phyloP scores from a whole-genome alignment of 1,140 invertebrate genomes.

The Eulimnadia texana region DNA sequence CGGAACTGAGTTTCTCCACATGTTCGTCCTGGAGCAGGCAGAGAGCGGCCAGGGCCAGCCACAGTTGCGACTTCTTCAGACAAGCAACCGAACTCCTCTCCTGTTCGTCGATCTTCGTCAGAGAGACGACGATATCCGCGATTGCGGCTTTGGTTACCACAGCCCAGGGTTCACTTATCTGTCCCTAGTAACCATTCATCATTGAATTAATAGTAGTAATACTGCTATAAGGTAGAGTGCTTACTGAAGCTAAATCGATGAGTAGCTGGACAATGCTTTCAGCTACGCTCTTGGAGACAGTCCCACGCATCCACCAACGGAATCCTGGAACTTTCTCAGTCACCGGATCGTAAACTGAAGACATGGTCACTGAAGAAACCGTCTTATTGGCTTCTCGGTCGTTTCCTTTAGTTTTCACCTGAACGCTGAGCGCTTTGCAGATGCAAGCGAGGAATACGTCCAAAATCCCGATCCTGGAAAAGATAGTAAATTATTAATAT shows the following conservation, averaged over 20 bases:
- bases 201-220: too few relatives aligned
- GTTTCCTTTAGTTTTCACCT: conserved; percentile 62
- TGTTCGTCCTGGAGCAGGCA: conserved; percentile 85
- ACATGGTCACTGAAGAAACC: conserved; percentile 1
- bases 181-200: conserved; percentile 47
- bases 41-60: conserved; percentile 82
- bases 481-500: not conserved
- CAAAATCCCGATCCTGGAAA: conserved; percentile 43
- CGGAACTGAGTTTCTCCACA: conserved; percentile 63
- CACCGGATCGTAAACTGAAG: not conserved
- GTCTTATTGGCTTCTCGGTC: conserved; percentile 11
- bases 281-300: conserved; percentile 60
- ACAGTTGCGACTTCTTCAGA: conserved; percentile 65
- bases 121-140: conserved; percentile 70
- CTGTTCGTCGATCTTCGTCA: conserved; percentile 64
- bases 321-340: conserved; percentile 31
- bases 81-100: conserved; percentile 57
- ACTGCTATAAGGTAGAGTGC: conserved; percentile 24
- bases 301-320: conserved; percentile 77
- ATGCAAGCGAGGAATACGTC: conserved; percentile 77
- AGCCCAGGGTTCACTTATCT: conserved; percentile 72
- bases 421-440: conserved; percentile 68
- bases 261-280: conserved; percentile 75
- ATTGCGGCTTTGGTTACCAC: conserved; percentile 76
- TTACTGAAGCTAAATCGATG: conserved; percentile 79